Evolutionary conservation across 2,888 invertebrate genomes (phyloP).

Genomic region (Andrena bucephala): DNA sequence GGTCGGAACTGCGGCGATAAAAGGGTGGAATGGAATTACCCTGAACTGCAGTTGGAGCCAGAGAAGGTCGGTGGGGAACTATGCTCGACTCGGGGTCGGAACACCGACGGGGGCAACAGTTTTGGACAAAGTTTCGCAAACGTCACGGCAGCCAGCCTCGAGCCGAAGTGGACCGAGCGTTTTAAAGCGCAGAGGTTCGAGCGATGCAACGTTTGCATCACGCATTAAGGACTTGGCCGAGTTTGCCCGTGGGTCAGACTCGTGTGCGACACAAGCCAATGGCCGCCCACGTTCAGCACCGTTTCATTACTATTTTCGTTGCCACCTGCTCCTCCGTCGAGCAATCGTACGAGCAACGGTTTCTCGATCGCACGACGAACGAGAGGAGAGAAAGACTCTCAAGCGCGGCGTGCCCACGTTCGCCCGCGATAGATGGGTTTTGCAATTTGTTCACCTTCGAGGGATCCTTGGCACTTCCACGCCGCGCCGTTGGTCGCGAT

Average conservation of each 20-base stretch:
- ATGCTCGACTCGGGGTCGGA: not conserved
- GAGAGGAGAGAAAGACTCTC: constrained; percentile 18
- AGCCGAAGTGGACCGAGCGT: constrained; percentile 30
- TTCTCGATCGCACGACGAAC: not conserved
- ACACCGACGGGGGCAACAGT: not conserved
- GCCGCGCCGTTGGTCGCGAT: constrained; percentile 49
- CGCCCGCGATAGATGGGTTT: constrained; percentile 49
- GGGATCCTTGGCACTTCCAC: constrained; percentile 63
- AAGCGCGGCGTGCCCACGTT: constrained; percentile 44
- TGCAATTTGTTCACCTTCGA: constrained; percentile 68
- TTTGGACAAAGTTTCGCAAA: constrained; percentile 25
- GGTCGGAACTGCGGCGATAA: not conserved
- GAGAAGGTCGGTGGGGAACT: not conserved
- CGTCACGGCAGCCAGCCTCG: not conserved
- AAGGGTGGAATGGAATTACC: not conserved
- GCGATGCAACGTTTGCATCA: constrained; percentile 48
- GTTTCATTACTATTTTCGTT: constrained; percentile 64
- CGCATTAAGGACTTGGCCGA: constrained; percentile 66
- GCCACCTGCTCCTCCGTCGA: constrained; percentile 39
- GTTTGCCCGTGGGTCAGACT: constrained; percentile 64
- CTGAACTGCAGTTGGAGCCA: not conserved
- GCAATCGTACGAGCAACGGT: not conserved
- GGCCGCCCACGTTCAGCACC: constrained; percentile 50
- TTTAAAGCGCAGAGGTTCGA: constrained; percentile 15
- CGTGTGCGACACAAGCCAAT: constrained; percentile 66